Evolutionary conservation across 2,113 vertebrate genomes (phyloP).

Genomic region (pig (Sus scrofa)): DNA sequence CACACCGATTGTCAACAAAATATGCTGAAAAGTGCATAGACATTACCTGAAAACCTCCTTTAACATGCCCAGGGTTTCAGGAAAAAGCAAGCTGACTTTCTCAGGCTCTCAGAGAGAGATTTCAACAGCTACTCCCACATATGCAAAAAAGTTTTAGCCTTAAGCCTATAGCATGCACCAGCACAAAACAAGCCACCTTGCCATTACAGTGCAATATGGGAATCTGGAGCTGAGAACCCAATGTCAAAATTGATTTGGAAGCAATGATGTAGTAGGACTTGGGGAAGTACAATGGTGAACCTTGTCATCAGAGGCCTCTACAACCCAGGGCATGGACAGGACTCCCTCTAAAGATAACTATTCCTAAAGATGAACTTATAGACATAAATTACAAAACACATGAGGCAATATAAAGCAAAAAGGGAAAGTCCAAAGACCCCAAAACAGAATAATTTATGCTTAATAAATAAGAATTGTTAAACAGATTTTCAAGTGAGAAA

Average conservation of each 20-base stretch:
- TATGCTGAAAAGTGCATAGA: neutral
- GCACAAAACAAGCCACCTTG: neutral
- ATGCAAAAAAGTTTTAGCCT: neutral
- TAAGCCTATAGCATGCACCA: neutral
- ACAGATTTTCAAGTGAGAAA: slow-evolving; percentile 23
- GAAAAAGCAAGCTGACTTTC: neutral
- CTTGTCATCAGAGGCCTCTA: neutral
- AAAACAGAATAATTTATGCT: neutral
- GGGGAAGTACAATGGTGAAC: neutral
- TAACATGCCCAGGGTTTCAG: neutral
- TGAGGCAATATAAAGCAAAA: slow-evolving; percentile 28
- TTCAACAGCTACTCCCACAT: neutral
- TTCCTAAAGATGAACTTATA: neutral
- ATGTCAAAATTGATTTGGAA: neutral
- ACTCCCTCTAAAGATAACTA: neutral
- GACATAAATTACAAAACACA: neutral
- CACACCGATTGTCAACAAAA: neutral
- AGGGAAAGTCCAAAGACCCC: neutral
- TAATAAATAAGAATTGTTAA: neutral
- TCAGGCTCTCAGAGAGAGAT: neutral
- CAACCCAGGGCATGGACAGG: neutral
- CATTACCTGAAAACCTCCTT: neutral
- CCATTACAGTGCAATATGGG: neutral
- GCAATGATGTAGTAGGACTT: neutral
- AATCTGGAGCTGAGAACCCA: neutral